phyloP scores from a whole-genome alignment of 2,888 invertebrate genomes.

The Marronus borbonicus region DNA sequence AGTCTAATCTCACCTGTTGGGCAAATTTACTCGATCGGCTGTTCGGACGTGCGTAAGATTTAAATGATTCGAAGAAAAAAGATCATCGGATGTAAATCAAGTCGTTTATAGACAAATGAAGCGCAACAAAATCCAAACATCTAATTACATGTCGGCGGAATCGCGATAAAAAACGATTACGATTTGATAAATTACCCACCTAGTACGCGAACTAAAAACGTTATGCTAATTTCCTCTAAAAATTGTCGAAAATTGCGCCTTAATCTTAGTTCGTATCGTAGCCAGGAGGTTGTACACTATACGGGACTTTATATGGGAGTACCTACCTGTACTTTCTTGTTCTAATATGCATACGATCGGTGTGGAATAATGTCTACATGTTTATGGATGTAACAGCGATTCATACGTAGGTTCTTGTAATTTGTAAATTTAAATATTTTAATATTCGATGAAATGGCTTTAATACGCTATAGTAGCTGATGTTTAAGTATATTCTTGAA shows the following conservation, averaged over 20 bases:
- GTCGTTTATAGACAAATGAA: background rate
- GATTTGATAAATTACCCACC: background rate
- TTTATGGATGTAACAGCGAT: background rate
- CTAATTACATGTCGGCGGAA: background rate
- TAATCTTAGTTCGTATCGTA: constrained; percentile 47
- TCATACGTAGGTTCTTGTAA: background rate
- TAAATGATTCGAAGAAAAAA: background rate
- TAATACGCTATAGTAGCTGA: too few species aligned
- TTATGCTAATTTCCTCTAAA: constrained; percentile 49
- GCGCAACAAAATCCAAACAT: constrained; percentile 1
- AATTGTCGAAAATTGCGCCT: constrained; percentile 52
- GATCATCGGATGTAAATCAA: constrained; percentile 1
- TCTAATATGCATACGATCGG: constrained; percentile 18
- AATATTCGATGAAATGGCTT: constrained; percentile 7
- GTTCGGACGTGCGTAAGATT: background rate
- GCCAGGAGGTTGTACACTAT: background rate
- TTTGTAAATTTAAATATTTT: constrained; percentile 37
- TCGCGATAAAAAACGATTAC: background rate
- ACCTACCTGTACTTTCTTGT: constrained; percentile 13
- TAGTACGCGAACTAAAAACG: constrained; percentile 1
- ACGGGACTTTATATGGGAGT: background rate
- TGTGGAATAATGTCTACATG: constrained; percentile 13
- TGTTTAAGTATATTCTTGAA: too few species aligned
- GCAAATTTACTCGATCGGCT: constrained; percentile 3
- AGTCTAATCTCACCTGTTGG: constrained; percentile 25